Percentiles rank a stretch among this genome's conserved stretches.
phyloP scores from a whole-genome alignment of 2,888 invertebrate genomes.

The Dynastes hyllus region DNA sequence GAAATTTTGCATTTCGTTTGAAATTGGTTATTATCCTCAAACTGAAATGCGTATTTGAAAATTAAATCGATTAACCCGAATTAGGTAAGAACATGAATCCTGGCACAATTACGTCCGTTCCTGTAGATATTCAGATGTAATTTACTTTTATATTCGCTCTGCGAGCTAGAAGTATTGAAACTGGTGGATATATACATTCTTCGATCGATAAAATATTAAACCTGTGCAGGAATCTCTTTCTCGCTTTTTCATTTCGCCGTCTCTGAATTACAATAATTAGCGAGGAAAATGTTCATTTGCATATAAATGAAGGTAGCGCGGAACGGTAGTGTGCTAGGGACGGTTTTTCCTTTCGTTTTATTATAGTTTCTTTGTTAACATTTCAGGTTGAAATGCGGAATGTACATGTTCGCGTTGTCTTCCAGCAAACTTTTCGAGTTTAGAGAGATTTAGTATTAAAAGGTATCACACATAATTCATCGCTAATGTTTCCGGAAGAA shows the following conservation, averaged over 20 bases:
- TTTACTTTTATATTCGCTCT: too few species aligned
- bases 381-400: conserved; percentile 20
- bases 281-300: conserved; percentile 44
- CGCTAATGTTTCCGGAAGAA: conserved; percentile 45
- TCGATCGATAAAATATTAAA: conserved; percentile 38
- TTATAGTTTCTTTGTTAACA: conserved; percentile 43
- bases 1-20: too few species aligned
- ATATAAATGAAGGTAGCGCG: conserved; percentile 35
- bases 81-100: too few species aligned
- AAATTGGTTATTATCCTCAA: too few species aligned
- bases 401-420: conserved; percentile 29
- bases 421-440: conserved; percentile 35
- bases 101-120: too few species aligned
- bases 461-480: conserved; percentile 45
- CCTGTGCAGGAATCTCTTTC: conserved; percentile 20
- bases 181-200: neutral
- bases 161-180: too few species aligned
- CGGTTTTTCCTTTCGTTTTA: conserved; percentile 6
- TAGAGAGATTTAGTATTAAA: conserved; percentile 44
- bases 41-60: too few species aligned
- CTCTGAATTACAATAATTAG: conserved; percentile 44
- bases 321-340: neutral
- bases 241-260: conserved; percentile 31
- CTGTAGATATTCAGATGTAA: too few species aligned
- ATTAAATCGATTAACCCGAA: too few species aligned